phyloP scores from a whole-genome alignment of 2,888 invertebrate genomes.

The Tetanocera ferruginea region DNA sequence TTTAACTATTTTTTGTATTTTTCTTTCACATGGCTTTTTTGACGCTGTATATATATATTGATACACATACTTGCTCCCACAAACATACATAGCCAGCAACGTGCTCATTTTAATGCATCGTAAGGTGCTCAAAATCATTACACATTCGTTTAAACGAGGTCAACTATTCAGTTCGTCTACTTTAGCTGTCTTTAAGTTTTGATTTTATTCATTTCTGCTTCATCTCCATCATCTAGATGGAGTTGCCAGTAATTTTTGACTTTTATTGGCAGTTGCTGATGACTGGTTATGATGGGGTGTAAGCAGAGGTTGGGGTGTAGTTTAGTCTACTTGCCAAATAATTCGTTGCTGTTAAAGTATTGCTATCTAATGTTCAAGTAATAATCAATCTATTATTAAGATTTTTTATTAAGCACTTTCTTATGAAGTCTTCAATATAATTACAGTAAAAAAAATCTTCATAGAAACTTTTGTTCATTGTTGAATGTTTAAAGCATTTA shows the following conservation, averaged over 20 bases:
- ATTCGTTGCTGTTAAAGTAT: too few species aligned
- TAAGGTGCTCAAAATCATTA: slow-evolving; percentile 26
- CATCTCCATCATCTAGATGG: not conserved
- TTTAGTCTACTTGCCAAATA: not conserved
- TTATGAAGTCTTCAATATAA: too few species aligned
- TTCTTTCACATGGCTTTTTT: not conserved
- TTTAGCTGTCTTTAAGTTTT: not conserved
- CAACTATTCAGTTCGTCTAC: not conserved
- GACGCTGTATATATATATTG: not conserved
- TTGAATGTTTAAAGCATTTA: too few species aligned
- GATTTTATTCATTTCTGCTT: not conserved
- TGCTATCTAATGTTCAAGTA: too few species aligned
- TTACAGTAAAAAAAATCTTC: too few species aligned
- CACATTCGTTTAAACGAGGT: slow-evolving; percentile 31
- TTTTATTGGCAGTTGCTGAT: not conserved
- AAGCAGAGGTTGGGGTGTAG: not conserved
- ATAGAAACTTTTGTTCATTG: too few species aligned
- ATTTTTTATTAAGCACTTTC: too few species aligned
- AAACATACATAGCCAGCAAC: slow-evolving; percentile 37
- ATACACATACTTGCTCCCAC: slow-evolving; percentile 38
- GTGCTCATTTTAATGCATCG: not conserved
- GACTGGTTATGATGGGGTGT: not conserved
- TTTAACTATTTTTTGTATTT: not conserved
- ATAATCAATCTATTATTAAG: too few species aligned
- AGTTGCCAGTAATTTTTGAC: slow-evolving; percentile 40